Evolutionary conservation across 1,140 invertebrate genomes (phyloP), one percentile per base, ranked within the genome.

Genomic region (Polyergus mexicanus): DNA sequence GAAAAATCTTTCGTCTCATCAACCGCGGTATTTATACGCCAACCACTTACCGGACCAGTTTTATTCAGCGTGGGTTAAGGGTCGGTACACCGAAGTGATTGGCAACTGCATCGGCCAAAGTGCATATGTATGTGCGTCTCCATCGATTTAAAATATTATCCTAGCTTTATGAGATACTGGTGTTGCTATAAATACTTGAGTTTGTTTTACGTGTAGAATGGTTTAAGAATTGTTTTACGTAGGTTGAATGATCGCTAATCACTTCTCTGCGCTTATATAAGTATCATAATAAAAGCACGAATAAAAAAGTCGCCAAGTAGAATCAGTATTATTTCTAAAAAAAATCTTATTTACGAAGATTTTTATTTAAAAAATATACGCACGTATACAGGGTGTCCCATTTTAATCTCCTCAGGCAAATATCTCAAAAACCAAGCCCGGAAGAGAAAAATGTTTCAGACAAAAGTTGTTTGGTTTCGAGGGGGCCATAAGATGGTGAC

Each of bases 71-170:
- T 62, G 38, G 54, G 68, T 83, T 74, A 83, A 74, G 28, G 54
- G 54, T 81, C n/a, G 60, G 54, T 72, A 81, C 35, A 13, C 25
- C 11, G 19, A 19, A 81, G 41, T 83, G 25, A 72, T 72, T 71
- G 54, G 38, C 13, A 19, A 65, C 19, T 54, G 11, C n/a, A 65
- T 54, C 32, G 44, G 8, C 16, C 28, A 41, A 35, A 68, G 3
- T 10, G 13, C 4, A 81, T 58, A 16, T 83, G 54, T 13, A 74
- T 19, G 13, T 47, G 56, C 56, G 35, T 68, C 63, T 66, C 44
- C 5, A 38, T 25, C n/a, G 3, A 72, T 81, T 83, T 74, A 47
- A 72, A 71, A 81, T 6, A 11, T 58, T 72, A 22, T 60, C 2
- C 25, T 35, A 72, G 44, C n/a, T 4, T 4, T 47, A 41, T 19